A percentile compares a stretch with the other conserved stretches of the same genome.
Conservation (phyloP, 2,888 invertebrate genomes). For the Euplexia lucipara region DNA sequence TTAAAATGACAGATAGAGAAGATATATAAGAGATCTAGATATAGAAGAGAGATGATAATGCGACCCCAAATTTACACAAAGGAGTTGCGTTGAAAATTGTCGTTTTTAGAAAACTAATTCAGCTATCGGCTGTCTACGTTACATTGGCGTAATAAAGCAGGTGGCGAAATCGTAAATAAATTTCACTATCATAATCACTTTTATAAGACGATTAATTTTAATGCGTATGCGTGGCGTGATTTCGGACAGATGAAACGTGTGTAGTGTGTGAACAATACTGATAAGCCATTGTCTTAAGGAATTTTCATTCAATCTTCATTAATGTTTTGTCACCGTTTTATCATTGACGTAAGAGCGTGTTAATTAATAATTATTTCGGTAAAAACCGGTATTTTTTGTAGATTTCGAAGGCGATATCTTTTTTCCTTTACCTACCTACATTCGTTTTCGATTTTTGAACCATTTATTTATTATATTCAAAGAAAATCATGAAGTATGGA, state of each 20-base stretch:
- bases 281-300: slow-evolving; percentile 16
- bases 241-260: slow-evolving; percentile 35
- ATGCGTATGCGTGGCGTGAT: slow-evolving; percentile 42
- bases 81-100: no score
- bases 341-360: slow-evolving; percentile 24
- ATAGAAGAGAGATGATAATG: no score
- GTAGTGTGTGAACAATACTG: neutral
- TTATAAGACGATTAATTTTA: slow-evolving; percentile 37
- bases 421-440: no score
- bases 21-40: no score
- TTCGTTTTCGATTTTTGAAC: no score
- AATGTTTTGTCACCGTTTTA: slow-evolving; percentile 3
- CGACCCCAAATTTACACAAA: no score
- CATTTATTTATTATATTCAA: neutral
- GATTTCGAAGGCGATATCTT: no score
- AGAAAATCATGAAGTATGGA: neutral
- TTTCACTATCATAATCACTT: slow-evolving; percentile 30
- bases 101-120: no score
- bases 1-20: no score
- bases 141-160: slow-evolving; percentile 26
- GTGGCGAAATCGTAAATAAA: slow-evolving; percentile 14
- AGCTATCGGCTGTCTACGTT: slow-evolving; percentile 2
- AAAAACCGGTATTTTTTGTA: slow-evolving; percentile 5
- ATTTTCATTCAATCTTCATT: slow-evolving; percentile 46
- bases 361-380: slow-evolving; percentile 4